Percentiles rank a stretch among this genome's conserved stretches.
phyloP scores from a whole-genome alignment of 2,888 invertebrate species.

The Eupithecia subfuscata region DNA sequence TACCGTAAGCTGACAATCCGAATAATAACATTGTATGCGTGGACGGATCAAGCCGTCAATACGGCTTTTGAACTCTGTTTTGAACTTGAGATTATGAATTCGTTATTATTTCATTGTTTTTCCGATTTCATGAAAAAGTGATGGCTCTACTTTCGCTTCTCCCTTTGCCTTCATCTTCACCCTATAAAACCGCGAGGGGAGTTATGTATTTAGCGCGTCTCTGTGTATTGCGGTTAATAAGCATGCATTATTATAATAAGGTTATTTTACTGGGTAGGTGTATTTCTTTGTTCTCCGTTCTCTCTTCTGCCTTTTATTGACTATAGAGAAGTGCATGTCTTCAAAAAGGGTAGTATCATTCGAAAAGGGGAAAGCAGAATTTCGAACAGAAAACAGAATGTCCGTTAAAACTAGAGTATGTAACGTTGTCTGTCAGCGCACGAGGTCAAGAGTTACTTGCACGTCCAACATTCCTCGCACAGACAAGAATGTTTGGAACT shows the following conservation, averaged over 20 bases:
- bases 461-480: constrained; percentile 10
- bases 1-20: neutral
- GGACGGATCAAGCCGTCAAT: neutral
- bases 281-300: too few species aligned
- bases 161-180: neutral
- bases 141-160: neutral
- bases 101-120: neutral
- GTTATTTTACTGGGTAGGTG: too few species aligned
- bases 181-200: neutral
- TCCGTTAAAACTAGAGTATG: neutral
- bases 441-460: neutral
- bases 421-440: neutral
- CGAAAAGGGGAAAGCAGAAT: neutral
- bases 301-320: too few species aligned
- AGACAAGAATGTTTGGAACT: constrained; percentile 35
- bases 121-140: too few species aligned
- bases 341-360: neutral
- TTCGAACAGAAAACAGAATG: neutral
- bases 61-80: too few species aligned
- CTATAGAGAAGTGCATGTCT: neutral
- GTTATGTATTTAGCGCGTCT: neutral
- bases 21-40: neutral
- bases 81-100: neutral
- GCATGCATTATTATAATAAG: too few species aligned
- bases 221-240: neutral